These are phyloP conservation scores for Manduca sexta DNA, from an alignment of 1,140 invertebrate species.

Conservation along the genomic window DNA sequence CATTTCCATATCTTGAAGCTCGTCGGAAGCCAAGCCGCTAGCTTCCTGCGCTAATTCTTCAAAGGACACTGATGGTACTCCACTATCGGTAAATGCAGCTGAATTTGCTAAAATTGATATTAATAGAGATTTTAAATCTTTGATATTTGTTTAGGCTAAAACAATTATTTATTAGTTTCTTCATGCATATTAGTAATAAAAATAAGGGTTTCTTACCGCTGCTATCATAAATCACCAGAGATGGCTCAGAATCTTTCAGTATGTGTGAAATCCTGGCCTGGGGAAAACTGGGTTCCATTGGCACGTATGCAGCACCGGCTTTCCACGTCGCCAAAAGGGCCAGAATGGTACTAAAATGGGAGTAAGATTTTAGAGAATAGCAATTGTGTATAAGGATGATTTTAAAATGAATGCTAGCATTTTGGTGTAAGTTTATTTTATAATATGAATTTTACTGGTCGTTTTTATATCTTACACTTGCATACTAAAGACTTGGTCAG, in stretches of 20 bases:
- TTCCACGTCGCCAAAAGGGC: constrained; percentile 85
- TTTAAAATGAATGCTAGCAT: no score
- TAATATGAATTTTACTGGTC: no score
- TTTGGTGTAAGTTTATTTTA: no score
- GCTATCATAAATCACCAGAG: constrained; percentile 80
- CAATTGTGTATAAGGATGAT: no score
- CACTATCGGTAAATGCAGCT: constrained; percentile 49
- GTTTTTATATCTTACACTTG: no score
- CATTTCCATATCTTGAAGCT: constrained; percentile 31
- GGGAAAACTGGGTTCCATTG: constrained; percentile 85
- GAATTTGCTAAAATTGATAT: constrained; percentile 49
- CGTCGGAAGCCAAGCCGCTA: constrained; percentile 43
- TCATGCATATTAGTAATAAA: neutral
- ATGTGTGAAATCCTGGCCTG: constrained; percentile 83
- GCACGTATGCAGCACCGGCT: constrained; percentile 86
- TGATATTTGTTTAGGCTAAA: no score
- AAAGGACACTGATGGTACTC: constrained; percentile 58
- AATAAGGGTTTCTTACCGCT: constrained; percentile 28
- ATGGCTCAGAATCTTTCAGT: constrained; percentile 81
- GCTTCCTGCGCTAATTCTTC: constrained; percentile 68
- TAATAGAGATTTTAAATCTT: no score
- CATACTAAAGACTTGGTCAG: no score
- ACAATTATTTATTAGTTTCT: no score
- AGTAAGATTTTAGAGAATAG: no score
- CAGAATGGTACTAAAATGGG: constrained; percentile 75